Percentiles rank a stretch among this genome's conserved stretches.
Evolutionary conservation across 2,797 vertebrate species (phyloP).

Genomic region (Sebastes reedi): DNA sequence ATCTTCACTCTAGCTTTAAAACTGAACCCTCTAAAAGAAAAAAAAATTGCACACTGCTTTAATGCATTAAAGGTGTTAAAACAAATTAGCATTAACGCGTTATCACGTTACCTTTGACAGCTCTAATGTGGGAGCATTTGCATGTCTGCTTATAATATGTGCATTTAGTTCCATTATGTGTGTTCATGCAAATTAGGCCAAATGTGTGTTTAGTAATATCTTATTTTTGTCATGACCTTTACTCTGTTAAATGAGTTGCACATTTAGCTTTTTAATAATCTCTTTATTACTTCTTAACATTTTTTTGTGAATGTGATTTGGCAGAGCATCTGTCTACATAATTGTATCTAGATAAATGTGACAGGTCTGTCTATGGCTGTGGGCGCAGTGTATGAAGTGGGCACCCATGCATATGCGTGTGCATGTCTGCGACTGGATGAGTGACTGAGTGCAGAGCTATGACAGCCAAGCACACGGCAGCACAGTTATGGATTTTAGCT

Average conservation of each 20-base stretch:
- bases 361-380: not conserved
- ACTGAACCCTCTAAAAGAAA: too few species aligned
- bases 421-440: conserved; percentile 43
- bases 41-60: too few species aligned
- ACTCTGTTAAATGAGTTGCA: not conserved
- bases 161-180: not conserved
- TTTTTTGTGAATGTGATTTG: not conserved
- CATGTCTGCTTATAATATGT: conserved; percentile 5
- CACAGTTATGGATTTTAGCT: conserved; percentile 79
- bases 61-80: too few species aligned
- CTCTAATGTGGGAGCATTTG: not conserved
- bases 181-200: not conserved
- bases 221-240: not conserved
- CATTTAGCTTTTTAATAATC: not conserved
- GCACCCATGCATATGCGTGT: conserved; percentile 11
- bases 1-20: too few species aligned
- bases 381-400: not conserved
- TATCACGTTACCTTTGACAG: too few species aligned
- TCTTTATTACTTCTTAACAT: not conserved
- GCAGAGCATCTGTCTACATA: not conserved
- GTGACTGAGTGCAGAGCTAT: conserved; percentile 63
- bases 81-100: too few species aligned
- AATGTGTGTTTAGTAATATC: not conserved
- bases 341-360: not conserved
- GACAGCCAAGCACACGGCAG: conserved; percentile 67